Base-by-base conservation (phyloP, 1,140 invertebrate species). In the Pogonognathellus flavescens region DNA sequence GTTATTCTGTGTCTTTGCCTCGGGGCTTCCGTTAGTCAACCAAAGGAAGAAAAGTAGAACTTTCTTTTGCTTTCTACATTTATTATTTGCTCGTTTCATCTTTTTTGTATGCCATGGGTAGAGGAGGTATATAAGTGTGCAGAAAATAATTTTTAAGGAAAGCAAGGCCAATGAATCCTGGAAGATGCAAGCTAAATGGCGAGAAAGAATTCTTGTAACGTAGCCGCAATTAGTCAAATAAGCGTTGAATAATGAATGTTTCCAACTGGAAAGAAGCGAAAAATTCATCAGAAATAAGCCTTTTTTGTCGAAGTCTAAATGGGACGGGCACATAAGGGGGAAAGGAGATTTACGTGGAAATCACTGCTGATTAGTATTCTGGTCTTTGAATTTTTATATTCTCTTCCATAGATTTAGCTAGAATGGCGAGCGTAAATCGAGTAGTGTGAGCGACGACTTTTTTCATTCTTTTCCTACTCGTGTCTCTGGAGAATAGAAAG, bases 211-310 rank as follows among this genome's bases (percentile, higher is more conserved):
- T 84, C 82, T 84, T 62, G 62, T 70, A 84, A 70, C 82, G 82
- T 84, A 49, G 82, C 82, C 82, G 82, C 82, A 84, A 84, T 84
- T 84, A 84, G 82, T 70, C 82, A 84, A 70, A 84, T 70, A 84
- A 84, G 82, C 66, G 82, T 83, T 83, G 82, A 84, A 84, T 84
- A 84, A 84, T 84, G 62, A 84, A 84, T 66, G 82, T 70, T 60
- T 83, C 82, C 82, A 83, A 57, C 52, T 60, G 57, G 52, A 82
- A 59, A 82, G 80, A 82, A 60, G 31, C 18, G 57, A 60, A 76
- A 76, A 76, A 76, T 76, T 76, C 70, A 76, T 60, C 41, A 62
- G 53, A 60, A 50, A 83, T 50, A 83, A 62, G 60, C 57, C 41
- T 57, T 49, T 83, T 83, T 82, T 83, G 60, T 55, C 25, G 22